Conservation (phyloP, 2,113 vertebrate species). For the Rhinopomastus cyanomelas region DNA sequence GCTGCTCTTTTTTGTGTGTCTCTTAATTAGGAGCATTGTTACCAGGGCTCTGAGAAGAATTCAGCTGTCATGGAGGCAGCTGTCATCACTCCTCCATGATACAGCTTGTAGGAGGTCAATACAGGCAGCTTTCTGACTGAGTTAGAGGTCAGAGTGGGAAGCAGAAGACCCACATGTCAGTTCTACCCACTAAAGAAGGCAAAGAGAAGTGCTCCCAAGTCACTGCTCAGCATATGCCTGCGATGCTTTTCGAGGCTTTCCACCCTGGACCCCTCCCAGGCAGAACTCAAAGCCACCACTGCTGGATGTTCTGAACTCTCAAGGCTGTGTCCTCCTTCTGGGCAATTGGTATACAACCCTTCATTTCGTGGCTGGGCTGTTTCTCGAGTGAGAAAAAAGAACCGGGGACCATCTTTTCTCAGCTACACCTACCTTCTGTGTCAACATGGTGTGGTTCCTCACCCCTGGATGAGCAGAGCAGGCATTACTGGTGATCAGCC, state of each 20-base stretch:
- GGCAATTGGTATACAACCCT: background rate
- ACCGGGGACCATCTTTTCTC: background rate
- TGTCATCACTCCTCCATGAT: background rate
- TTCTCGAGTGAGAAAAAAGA: background rate
- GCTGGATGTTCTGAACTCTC: background rate
- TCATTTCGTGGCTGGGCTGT: background rate
- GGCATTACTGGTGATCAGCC: accelerated
- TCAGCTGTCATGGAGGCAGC: background rate
- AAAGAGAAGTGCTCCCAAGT: background rate
- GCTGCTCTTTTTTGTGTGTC: background rate
- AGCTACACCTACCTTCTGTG: background rate
- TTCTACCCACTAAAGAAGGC: background rate
- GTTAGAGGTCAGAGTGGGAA: background rate
- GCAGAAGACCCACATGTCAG: background rate
- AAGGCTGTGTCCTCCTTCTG: background rate
- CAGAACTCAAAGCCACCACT: background rate
- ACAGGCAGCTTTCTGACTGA: background rate
- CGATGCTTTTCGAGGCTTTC: background rate
- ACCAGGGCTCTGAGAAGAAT: constrained; percentile 1
- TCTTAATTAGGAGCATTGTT: background rate
- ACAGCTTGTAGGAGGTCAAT: background rate
- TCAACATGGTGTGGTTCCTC: accelerated
- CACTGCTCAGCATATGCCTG: background rate
- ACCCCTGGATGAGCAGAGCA: background rate
- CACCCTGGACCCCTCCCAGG: accelerated